Percentiles rank a stretch among this genome's conserved stretches.
These are phyloP conservation scores for Planococcus citri DNA, from an alignment of 1,140 invertebrate species.

Conservation along the genomic window DNA sequence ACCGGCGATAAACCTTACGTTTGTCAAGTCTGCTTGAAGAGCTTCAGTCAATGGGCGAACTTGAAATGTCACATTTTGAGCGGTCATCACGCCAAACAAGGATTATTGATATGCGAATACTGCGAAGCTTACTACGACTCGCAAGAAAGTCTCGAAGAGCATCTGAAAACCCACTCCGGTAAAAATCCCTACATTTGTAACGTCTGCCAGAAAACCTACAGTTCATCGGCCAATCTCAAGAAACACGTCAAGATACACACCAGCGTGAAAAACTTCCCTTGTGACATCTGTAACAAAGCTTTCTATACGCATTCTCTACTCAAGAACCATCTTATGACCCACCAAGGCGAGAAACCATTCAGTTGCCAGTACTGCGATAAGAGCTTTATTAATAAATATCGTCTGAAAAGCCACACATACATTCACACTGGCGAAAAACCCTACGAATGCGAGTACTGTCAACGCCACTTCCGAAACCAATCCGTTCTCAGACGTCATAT, in stretches of 20 bases:
- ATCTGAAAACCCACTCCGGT: conserved; percentile 13
- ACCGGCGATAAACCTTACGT: conserved; percentile 26
- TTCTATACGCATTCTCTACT: conserved; percentile 10
- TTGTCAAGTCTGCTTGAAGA: conserved; percentile 24
- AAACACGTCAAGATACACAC: conserved; percentile 19
- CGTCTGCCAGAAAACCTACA: conserved; percentile 30
- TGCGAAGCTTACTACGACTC: conserved; percentile 22
- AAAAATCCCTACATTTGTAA: conserved; percentile 29
- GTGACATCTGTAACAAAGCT: conserved; percentile 15
- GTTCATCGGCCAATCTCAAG: conserved; percentile 9
- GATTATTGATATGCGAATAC: conserved; percentile 18
- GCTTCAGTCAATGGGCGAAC: conserved; percentile 15
- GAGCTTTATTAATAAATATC: conserved; percentile 31
- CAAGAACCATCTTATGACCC: conserved; percentile 16
- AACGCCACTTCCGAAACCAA: conserved; percentile 44
- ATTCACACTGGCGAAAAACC: conserved; percentile 27
- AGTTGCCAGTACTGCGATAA: conserved; percentile 37
- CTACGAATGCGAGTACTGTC: conserved; percentile 25
- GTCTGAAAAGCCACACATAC: conserved; percentile 23
- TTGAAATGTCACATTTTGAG: conserved; percentile 22
- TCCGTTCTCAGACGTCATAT: conserved; percentile 51
- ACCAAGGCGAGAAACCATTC: conserved; percentile 26
- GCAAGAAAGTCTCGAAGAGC: conserved; percentile 13
- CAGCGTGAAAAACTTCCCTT: conserved; percentile 10
- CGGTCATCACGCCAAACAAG: conserved; percentile 9